Evolutionary conservation across 2,888 invertebrate genomes (phyloP), one percentile per base, ranked within the genome.

Genomic region (Scelioninae gen. 2): DNA sequence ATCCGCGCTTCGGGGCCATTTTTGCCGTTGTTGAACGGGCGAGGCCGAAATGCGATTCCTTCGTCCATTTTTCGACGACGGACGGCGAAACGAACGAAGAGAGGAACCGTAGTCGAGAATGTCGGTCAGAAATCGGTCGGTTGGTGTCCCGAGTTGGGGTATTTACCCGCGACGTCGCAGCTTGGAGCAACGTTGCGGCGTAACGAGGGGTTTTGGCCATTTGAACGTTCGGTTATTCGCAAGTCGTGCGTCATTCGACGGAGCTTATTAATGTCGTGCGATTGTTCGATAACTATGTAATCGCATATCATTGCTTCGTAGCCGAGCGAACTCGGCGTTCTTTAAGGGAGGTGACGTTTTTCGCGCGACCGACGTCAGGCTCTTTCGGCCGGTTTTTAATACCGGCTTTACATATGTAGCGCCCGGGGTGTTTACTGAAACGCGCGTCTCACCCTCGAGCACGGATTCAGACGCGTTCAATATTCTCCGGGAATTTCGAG

Each of bases 261-360:
- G 11, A 48, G 45, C 22, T 55, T 48, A 53, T 64, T 28, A 31
- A 31, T 58, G 60, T 46, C 70, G 46, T 37, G 28, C 50, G 58
- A 37, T 48, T 52, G 52, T 45, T 64, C 64, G 50, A 52, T 71
- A 67, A 71, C 63, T 58, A 71, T 68, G n/a, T n/a, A 65, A 69
- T 69, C 60, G 55, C 55, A 64, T 68, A n/a, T n/a, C n/a, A n/a
- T n/a, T n/a, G n/a, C n/a, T n/a, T n/a, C n/a, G n/a, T n/a, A n/a
- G n/a, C n/a, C n/a, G n/a, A n/a, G n/a, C n/a, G n/a, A n/a, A n/a
- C n/a, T n/a, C n/a, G n/a, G n/a, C n/a, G n/a, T n/a, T n/a, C n/a
- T n/a, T n/a, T n/a, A n/a, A n/a, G n/a, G n/a, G n/a, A n/a, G n/a
- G n/a, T 41, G 1, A 6, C 18, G 18, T 19, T n/a, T 41, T 37